Evolutionary conservation across 1,140 invertebrate species (phyloP), one percentile per base, ranked within the genome.

Genomic region (Sipha flava): DNA sequence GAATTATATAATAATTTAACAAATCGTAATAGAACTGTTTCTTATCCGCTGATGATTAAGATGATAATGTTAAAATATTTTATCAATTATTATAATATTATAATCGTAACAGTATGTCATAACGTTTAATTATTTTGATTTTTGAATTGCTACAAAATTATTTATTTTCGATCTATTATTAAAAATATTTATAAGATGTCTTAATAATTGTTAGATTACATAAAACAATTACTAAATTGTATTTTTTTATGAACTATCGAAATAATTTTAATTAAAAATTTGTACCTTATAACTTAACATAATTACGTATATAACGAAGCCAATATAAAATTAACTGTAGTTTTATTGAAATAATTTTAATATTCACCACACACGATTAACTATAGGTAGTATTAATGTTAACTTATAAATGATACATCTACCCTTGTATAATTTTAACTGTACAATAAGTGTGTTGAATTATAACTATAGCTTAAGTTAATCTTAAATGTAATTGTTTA

Each of bases 151-250:
- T 68, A 68, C 29, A 26, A 68, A 26, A 45, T 26, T 2, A 45
- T 68, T 26, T 68, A 68, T 68, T 68, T 68, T 68, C 12, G 45
- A 68, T 29, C 21, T 45, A 16, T 68, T 26, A 18, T 26, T 40
- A 45, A 23, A 66, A 43, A 16, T 43, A 68, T 68, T 45, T 45
- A 14, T 45, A 68, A 45, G 40, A 29, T 68, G 14, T 68, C 64
- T 68, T 43, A 14, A 40, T 10, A 68, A 66, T 66, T 40, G 62
- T 64, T 64, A 68, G 37, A 45, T 23, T 21, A 23, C 64, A 26
- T 43, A 43, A 68, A 68, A 23, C 64, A 68, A 43, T 16, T 66
- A 66, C n/a, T 45, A 68, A 68, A 45, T 68, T 68, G 64, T 68
- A 68, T 68, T 68, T 68, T 68, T 68, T 26, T 68, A 68, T 45